These are phyloP conservation scores for Cygnus atratus DNA, from an alignment of 2,113 vertebrate genomes.

Conservation along the genomic window DNA sequence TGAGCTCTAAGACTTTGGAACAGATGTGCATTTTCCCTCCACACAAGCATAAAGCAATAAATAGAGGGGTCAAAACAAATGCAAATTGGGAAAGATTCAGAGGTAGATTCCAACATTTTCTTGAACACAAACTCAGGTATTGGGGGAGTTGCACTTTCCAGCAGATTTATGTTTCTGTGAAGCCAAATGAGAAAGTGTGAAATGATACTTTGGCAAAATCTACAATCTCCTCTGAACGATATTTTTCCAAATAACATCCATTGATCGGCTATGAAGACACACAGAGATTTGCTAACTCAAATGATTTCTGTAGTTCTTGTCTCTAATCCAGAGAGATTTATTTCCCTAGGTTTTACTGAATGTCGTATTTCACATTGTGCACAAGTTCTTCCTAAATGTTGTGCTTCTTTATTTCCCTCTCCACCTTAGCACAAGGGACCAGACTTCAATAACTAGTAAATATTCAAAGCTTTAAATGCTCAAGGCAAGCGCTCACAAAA, in stretches of 20 bases:
- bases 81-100: neutral
- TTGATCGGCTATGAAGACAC: neutral
- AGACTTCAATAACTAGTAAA: neutral
- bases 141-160: neutral
- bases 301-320: neutral
- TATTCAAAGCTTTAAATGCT: neutral
- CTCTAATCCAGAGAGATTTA: constrained; percentile 10
- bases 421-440: neutral
- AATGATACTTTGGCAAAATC: neutral
- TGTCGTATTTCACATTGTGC: neutral
- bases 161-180: neutral
- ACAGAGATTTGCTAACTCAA: neutral
- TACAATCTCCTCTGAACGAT: neutral
- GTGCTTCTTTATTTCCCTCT: neutral
- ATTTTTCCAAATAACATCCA: constrained; percentile 20
- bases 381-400: neutral
- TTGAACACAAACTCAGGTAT: neutral
- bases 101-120: neutral
- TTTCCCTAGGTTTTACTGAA: neutral
- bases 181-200: neutral
- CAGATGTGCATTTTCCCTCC: neutral
- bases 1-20: neutral
- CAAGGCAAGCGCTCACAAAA: neutral
- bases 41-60: neutral
- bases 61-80: neutral